Base-by-base conservation (phyloP, 2,888 invertebrate genomes). In the Galerucella calmariensis region DNA sequence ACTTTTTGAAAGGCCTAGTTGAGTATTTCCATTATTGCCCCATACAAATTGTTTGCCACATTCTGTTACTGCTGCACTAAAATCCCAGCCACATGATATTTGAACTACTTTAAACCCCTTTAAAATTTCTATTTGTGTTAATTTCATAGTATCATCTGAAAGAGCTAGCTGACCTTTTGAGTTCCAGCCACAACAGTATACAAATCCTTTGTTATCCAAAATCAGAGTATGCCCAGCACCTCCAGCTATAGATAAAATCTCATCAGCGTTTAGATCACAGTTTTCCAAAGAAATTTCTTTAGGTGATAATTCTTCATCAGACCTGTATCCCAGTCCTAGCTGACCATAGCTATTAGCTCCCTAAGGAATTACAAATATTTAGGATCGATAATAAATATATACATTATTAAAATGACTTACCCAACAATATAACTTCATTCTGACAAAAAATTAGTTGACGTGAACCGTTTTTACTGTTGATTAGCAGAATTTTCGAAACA, bases 271-370 rank as follows among this genome's bases (percentile, higher is more conserved):
- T 24, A 88, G 78, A 76, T 84, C 85, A 56, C 81, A 81, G 69
- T 82, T 81, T 41, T 83, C 81, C 48, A 90, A 77, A 2, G 81
- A 75, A 44, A 84, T 88, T 84, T 83, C 84, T 76, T 84, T 88
- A 58, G 93, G 94, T 79, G 88, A 87, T 79, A 90, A 87, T 78
- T 92, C 90, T 87, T 94, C 91, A 84, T 95, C 95, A 79, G 90
- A 92, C 79, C 89, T 89, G 76, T 88, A 85, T 76, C 92, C 93
- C 83, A 93, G 89, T 77, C 94, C 94, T 77, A 95, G 89, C 87
- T 95, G 95, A 67, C 95, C 94, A 85, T 94, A 94, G 77, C 94
- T 94, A 88, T 95, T 95, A 74, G 95, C 94, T 83, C 95, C 95
- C 95, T 95, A 76, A 77, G 65, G 53, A 74, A 75, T 27, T 11